Evolutionary conservation across 1,140 invertebrate species (phyloP).

Genomic region (Apis cerana): DNA sequence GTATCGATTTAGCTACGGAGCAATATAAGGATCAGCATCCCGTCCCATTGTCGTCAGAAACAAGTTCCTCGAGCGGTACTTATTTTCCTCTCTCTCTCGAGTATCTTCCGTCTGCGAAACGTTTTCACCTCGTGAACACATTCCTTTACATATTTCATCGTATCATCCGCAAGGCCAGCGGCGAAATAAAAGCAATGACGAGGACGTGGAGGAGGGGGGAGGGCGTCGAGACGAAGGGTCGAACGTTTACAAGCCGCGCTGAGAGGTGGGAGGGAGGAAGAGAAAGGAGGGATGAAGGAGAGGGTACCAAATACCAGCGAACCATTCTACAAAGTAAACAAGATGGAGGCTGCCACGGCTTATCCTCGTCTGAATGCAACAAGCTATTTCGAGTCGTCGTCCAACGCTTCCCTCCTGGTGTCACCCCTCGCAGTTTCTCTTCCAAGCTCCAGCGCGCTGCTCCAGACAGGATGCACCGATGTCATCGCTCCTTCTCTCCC

Average conservation of each 20-base stretch:
- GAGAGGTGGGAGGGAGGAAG: not conserved
- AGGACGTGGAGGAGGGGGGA: not conserved
- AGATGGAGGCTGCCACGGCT: constrained; percentile 68
- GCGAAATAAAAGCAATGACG: constrained; percentile 55
- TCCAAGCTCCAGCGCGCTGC: constrained; percentile 2
- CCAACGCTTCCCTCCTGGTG: constrained; percentile 38
- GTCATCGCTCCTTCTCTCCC: not conserved
- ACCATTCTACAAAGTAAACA: constrained; percentile 74
- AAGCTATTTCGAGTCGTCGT: constrained; percentile 70
- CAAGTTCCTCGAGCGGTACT: not conserved
- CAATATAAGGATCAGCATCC: no score
- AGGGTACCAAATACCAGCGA: constrained; percentile 63
- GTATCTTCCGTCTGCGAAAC: constrained; percentile 13
- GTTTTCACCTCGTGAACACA: constrained; percentile 48
- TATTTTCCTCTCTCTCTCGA: not conserved
- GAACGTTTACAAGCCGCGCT: constrained; percentile 54
- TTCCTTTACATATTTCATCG: constrained; percentile 61
- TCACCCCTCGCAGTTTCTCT: constrained; percentile 30
- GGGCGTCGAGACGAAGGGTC: constrained; percentile 48
- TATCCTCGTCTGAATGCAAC: constrained; percentile 73
- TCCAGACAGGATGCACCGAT: constrained; percentile 24
- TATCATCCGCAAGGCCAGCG: constrained; percentile 54
- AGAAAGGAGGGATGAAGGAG: not conserved
- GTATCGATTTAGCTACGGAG: no score
- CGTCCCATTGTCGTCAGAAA: not conserved